A percentile compares a stretch with the other conserved stretches of the same genome.
Evolutionary conservation across 2,797 vertebrate species (phyloP).

Genomic region (Artibeus jamaicensis): DNA sequence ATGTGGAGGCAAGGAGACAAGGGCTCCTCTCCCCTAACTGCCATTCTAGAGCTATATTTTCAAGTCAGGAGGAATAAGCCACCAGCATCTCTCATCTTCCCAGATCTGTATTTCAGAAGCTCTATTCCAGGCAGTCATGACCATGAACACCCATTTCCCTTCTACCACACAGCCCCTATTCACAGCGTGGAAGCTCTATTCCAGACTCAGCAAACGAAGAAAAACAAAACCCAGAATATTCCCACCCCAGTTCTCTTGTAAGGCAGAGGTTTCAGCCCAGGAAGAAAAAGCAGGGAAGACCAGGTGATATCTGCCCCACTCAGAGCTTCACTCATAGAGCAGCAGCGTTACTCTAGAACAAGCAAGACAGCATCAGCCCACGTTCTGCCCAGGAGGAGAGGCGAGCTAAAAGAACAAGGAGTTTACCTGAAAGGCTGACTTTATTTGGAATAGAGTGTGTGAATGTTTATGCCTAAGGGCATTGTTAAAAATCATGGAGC

Average conservation of each 20-base stretch:
- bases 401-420: neutral
- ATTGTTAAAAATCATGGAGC: neutral
- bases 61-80: neutral
- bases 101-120: neutral
- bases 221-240: neutral
- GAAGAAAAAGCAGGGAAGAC: neutral
- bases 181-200: accelerated
- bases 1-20: neutral
- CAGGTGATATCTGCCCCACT: accelerated
- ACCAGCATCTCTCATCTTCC: neutral
- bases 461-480: neutral
- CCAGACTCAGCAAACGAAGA: neutral
- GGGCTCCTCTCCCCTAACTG: accelerated
- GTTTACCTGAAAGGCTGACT: neutral
- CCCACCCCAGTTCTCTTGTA: neutral
- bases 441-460: neutral
- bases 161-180: neutral
- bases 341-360: no score
- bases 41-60: neutral
- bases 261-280: neutral
- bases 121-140: neutral
- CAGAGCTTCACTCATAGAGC: neutral
- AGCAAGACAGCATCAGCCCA: accelerated
- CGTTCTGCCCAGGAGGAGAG: neutral
- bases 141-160: neutral